Evolutionary conservation across 2,113 vertebrate genomes (phyloP).

Genomic region (Chionis minor): DNA sequence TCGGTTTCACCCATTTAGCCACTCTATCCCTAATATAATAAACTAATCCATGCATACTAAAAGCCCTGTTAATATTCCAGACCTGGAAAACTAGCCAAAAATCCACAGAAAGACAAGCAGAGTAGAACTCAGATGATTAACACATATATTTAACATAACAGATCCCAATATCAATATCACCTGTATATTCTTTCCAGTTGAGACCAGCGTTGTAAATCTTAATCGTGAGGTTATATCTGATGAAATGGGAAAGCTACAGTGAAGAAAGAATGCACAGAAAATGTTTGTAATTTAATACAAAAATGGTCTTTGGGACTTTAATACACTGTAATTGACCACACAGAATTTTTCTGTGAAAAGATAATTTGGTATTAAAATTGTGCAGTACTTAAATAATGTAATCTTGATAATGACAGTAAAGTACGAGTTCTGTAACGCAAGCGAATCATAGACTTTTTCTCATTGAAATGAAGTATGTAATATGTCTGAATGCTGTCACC

Average conservation of each 20-base stretch:
- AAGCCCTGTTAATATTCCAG: background rate
- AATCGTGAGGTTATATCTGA: background rate
- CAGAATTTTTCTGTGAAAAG: slow-evolving; percentile 37
- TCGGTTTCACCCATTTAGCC: background rate
- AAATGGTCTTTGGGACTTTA: slow-evolving; percentile 34
- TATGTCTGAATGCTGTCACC: slow-evolving; percentile 40
- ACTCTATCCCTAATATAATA: background rate
- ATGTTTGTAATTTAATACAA: slow-evolving; percentile 57
- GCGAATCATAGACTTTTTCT: slow-evolving; percentile 65
- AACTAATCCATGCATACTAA: background rate
- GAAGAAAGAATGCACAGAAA: slow-evolving; percentile 2
- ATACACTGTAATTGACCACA: slow-evolving; percentile 21
- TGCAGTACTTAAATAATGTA: slow-evolving; percentile 68
- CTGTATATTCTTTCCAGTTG: background rate
- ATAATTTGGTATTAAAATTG: slow-evolving; percentile 65
- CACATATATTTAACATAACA: background rate
- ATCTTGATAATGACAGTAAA: slow-evolving; percentile 73
- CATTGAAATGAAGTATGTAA: slow-evolving; percentile 63
- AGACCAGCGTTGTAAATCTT: background rate
- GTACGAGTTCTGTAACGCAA: slow-evolving; percentile 51
- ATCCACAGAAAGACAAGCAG: background rate
- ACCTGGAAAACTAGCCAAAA: background rate
- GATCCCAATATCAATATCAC: background rate
- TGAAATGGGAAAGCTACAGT: background rate
- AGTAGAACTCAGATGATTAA: background rate